Percentiles rank a stretch among this genome's conserved stretches.
These are phyloP conservation scores for Microchrysa polita DNA, from an alignment of 2,888 invertebrate species.

Conservation along the genomic window DNA sequence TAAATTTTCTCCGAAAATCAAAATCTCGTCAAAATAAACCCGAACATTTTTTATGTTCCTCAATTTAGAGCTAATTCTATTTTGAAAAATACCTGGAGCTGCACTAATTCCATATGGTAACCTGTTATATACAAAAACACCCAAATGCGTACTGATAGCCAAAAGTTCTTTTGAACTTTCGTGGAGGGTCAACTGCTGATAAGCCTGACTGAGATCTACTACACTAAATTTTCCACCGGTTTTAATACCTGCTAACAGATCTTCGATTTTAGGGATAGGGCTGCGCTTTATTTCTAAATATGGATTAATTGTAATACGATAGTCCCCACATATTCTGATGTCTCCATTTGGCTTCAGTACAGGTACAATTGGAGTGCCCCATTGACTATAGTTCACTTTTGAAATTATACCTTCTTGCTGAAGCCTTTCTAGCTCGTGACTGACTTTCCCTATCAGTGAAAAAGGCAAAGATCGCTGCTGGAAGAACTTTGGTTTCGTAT, in stretches of 20 bases:
- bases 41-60: slow-evolving; percentile 53
- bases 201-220: slow-evolving; percentile 24
- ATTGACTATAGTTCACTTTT: slow-evolving; percentile 49
- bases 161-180: slow-evolving; percentile 43
- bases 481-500: too few relatives aligned
- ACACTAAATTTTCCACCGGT: slow-evolving; percentile 32
- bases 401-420: too few relatives aligned
- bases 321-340: slow-evolving; percentile 51
- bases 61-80: slow-evolving; percentile 53
- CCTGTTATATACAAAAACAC: neutral
- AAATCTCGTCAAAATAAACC: slow-evolving; percentile 56
- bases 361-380: slow-evolving; percentile 59
- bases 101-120: neutral
- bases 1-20: slow-evolving; percentile 53
- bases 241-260: slow-evolving; percentile 29
- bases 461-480: too few relatives aligned
- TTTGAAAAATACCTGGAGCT: neutral
- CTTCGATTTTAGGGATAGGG: slow-evolving; percentile 41
- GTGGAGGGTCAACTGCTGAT: slow-evolving; percentile 42
- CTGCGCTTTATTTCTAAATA: slow-evolving; percentile 34
- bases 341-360: slow-evolving; percentile 57
- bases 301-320: slow-evolving; percentile 47
- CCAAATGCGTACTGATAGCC: neutral
- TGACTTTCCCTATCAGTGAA: too few relatives aligned
- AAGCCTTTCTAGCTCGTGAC: too few relatives aligned